phyloP scores from a whole-genome alignment of 2,113 vertebrate genomes.

The Antechinus flavipes region DNA sequence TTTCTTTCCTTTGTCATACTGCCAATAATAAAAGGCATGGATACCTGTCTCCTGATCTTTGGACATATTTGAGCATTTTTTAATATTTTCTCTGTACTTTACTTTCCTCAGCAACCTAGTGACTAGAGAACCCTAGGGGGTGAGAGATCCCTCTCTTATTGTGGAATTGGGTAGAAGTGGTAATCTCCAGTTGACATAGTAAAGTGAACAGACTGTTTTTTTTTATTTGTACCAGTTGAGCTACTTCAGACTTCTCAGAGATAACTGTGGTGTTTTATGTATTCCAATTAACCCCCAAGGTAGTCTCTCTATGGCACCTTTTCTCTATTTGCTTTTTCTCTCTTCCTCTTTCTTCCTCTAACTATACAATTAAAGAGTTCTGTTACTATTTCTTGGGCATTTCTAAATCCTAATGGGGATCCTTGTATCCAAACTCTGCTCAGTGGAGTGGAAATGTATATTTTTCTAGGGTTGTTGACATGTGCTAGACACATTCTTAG shows the following conservation, averaged over 20 bases:
- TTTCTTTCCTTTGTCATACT: no score
- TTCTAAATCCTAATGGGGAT: constrained; percentile 2
- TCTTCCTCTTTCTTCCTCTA: not conserved
- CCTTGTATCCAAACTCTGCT: not conserved
- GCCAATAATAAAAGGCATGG: no score
- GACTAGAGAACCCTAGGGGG: constrained; percentile 15
- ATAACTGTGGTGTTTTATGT: not conserved
- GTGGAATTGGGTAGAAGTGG: constrained; percentile 27
- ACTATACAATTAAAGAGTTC: not conserved
- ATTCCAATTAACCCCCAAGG: not conserved
- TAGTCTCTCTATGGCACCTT: not conserved
- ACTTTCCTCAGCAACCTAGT: constrained; percentile 27
- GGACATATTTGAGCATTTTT: no score
- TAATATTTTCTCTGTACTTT: constrained; percentile 18
- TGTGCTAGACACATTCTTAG: not conserved
- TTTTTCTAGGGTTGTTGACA: not conserved
- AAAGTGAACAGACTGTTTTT: not conserved
- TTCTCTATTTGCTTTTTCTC: not conserved
- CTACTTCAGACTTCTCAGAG: constrained; percentile 45
- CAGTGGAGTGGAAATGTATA: not conserved
- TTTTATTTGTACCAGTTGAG: not conserved
- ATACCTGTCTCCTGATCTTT: no score
- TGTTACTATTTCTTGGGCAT: not conserved
- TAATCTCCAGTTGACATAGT: constrained; percentile 5
- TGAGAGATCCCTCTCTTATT: not conserved